Conservation (phyloP, 2,797 vertebrate species). For the Tauraco hartlaubi region DNA sequence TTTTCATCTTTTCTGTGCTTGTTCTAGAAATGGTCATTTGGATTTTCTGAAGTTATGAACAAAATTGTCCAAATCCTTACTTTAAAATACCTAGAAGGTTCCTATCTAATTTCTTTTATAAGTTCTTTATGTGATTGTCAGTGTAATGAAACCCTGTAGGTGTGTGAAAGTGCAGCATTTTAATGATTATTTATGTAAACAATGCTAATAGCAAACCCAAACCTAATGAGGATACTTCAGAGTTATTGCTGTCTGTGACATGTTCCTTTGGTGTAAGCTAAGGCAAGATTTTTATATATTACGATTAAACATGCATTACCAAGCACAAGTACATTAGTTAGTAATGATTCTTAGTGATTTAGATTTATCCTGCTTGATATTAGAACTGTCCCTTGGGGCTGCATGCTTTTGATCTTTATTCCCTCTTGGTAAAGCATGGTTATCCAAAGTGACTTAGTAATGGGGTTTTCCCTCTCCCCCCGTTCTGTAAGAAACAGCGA, state of each 20-base stretch:
- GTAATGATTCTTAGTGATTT: constrained; percentile 49
- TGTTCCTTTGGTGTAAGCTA: background rate
- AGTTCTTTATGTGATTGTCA: background rate
- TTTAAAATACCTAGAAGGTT: background rate
- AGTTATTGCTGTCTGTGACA: background rate
- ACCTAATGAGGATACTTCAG: background rate
- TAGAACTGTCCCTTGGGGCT: background rate
- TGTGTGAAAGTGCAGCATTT: background rate
- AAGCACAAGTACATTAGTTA: constrained; percentile 20
- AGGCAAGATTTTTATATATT: background rate
- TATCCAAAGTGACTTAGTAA: constrained; percentile 17
- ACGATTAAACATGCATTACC: constrained; percentile 29
- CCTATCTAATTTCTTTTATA: background rate
- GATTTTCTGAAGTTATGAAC: background rate
- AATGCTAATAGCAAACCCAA: background rate
- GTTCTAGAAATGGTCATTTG: background rate
- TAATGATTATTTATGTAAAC: background rate
- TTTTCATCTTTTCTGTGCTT: background rate
- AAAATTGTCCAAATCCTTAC: background rate
- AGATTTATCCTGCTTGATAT: constrained; percentile 61
- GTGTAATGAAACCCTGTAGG: background rate
- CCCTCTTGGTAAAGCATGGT: background rate
- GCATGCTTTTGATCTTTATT: constrained; percentile 44
- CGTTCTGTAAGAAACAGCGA: background rate
- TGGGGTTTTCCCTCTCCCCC: background rate